Evolutionary conservation across 2,888 invertebrate species (phyloP).

Genomic region (Cryptus armator): DNA sequence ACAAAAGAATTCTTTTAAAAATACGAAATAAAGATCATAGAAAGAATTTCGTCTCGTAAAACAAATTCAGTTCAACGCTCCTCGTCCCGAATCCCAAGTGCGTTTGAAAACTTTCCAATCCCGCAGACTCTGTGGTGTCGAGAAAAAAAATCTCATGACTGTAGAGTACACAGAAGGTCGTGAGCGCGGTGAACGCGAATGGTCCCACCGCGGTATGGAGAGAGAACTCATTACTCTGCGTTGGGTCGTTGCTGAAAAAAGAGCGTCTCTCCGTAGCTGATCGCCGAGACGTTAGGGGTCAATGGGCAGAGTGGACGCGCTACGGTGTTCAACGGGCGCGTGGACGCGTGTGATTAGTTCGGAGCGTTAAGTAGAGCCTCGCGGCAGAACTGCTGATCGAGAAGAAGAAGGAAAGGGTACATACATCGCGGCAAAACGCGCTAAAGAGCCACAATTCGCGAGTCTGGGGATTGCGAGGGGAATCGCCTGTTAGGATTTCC

Average conservation of each 20-base stretch:
- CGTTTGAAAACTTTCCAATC: conserved; percentile 46
- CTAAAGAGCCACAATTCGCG: conserved; percentile 64
- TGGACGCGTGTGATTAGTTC: conserved; percentile 56
- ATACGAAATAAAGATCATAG: neutral
- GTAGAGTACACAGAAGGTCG: conserved; percentile 14
- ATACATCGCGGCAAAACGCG: conserved; percentile 17
- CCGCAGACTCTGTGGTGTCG: conserved; percentile 32
- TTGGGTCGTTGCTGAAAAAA: conserved; percentile 36
- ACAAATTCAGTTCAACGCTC: conserved; percentile 9
- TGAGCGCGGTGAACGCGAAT: conserved; percentile 24
- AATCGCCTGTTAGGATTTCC: conserved; percentile 19
- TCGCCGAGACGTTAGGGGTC: conserved; percentile 45
- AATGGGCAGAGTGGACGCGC: conserved; percentile 19
- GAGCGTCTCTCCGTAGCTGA: conserved; percentile 8
- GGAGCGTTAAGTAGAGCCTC: conserved; percentile 52
- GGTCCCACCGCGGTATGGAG: conserved; percentile 12
- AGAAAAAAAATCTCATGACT: conserved; percentile 1
- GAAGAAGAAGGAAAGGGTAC: conserved; percentile 32
- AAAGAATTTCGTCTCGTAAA: conserved; percentile 10
- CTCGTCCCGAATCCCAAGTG: conserved; percentile 3
- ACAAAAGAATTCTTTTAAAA: neutral
- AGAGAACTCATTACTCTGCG: conserved; percentile 30
- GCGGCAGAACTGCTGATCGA: conserved; percentile 26
- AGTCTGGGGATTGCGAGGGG: conserved; percentile 13
- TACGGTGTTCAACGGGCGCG: too few relatives aligned